These are phyloP conservation scores for Tryphoninae sp. DNA, from an alignment of 2,888 invertebrate genomes.

Conservation along the genomic window DNA sequence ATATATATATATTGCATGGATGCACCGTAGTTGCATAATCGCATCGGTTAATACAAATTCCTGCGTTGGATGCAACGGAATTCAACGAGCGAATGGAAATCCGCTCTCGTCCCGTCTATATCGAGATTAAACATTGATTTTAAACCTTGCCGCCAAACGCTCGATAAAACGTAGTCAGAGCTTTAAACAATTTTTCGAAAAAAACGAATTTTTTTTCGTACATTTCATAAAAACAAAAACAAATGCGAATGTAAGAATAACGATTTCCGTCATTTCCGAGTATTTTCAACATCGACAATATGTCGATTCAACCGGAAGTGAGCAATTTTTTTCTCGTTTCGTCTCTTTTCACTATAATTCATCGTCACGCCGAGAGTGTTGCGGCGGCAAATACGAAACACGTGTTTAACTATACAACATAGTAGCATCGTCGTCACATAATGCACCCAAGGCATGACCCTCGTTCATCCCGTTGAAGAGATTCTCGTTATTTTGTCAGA, in stretches of 20 bases:
- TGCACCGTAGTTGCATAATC: conserved; percentile 22
- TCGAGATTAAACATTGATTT: not conserved
- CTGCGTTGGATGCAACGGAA: conserved; percentile 1
- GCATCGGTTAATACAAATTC: conserved; percentile 22
- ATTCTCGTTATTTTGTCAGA: conserved; percentile 13
- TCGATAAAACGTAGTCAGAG: too few species aligned
- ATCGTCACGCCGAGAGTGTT: conserved; percentile 61
- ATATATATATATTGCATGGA: not conserved
- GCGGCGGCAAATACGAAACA: conserved; percentile 61
- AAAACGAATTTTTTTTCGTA: not conserved
- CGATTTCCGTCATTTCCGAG: not conserved
- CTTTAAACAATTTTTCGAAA: too few species aligned
- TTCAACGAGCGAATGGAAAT: conserved; percentile 24
- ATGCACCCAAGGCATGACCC: conserved; percentile 20
- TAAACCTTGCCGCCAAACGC: not conserved
- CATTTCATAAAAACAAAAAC: conserved; percentile 4
- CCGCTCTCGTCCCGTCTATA: not conserved
- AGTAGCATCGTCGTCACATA: conserved; percentile 41
- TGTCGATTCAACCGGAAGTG: conserved; percentile 50
- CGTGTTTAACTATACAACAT: conserved; percentile 48
- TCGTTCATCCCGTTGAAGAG: conserved; percentile 19
- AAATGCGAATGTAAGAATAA: conserved; percentile 13
- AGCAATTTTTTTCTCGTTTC: conserved; percentile 46
- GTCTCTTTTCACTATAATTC: conserved; percentile 36
- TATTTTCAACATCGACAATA: conserved; percentile 42